Conservation (phyloP, 1,140 invertebrate genomes). For the Drosophila lini region DNA sequence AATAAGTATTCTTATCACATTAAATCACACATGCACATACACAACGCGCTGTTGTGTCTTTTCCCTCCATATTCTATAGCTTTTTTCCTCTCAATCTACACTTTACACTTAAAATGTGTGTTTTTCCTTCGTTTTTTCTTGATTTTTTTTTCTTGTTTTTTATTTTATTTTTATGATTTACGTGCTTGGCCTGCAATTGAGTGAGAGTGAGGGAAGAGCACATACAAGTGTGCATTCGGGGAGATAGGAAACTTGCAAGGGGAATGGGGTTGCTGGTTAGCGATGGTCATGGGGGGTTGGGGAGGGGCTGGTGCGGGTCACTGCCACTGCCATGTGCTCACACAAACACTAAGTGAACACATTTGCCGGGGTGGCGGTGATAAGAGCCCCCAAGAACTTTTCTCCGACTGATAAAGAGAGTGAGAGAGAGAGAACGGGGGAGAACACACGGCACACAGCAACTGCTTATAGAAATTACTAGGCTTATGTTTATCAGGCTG, state of each 20-base stretch:
- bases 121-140: conserved; percentile 30
- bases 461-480: conserved; percentile 19
- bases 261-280: not conserved
- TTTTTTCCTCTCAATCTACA: conserved; percentile 40
- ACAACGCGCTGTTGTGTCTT: conserved; percentile 16
- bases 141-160: conserved; percentile 13
- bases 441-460: conserved; percentile 4
- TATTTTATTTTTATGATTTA: conserved; percentile 44
- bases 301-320: conserved; percentile 5
- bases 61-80: conserved; percentile 9
- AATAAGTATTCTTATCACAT: conserved; percentile 82
- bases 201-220: conserved; percentile 28
- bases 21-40: conserved; percentile 59
- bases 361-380: conserved; percentile 44
- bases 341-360: conserved; percentile 7
- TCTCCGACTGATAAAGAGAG: conserved; percentile 29
- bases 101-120: conserved; percentile 36
- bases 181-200: conserved; percentile 36
- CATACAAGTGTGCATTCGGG: conserved; percentile 46
- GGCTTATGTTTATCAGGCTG: conserved; percentile 12
- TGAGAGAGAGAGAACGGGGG: conserved; percentile 7
- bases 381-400: conserved; percentile 64
- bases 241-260: conserved; percentile 22
- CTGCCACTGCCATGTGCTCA: conserved; percentile 50
- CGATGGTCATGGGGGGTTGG: not conserved